These are phyloP conservation scores for Eospalax fontanierii DNA, from an alignment of 2,797 vertebrate genomes.

Conservation along the genomic window DNA sequence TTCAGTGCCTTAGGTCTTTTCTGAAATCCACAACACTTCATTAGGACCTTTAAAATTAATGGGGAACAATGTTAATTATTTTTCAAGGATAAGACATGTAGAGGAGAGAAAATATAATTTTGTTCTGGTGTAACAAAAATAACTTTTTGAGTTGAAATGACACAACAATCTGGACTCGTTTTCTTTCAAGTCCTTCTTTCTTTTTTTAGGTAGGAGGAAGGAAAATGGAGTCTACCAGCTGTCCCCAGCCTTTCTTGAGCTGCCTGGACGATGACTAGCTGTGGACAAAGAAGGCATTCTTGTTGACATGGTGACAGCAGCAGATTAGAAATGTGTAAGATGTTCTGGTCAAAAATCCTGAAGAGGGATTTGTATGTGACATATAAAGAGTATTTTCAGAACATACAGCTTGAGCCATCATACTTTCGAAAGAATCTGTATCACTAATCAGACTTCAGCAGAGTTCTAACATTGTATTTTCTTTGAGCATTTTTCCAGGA, in stretches of 20 bases:
- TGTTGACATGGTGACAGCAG: neutral
- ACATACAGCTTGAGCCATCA: conserved; percentile 27
- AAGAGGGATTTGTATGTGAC: conserved; percentile 39
- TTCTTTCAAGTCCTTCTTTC: conserved; percentile 50
- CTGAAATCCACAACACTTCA: conserved; percentile 59
- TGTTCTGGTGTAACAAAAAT: neutral
- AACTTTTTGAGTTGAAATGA: conserved; percentile 38
- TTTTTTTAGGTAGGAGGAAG: conserved; percentile 8
- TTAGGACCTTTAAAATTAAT: conserved; percentile 64
- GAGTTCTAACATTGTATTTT: neutral
- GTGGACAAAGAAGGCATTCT: conserved; percentile 49
- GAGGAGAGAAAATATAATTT: conserved; percentile 59
- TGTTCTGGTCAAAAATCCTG: neutral
- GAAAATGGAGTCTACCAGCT: neutral
- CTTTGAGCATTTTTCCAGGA: neutral
- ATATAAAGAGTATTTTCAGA: conserved; percentile 47
- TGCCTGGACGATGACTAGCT: neutral
- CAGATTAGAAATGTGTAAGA: conserved; percentile 57
- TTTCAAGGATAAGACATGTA: conserved; percentile 58
- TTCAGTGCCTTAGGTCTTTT: neutral
- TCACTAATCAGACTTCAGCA: neutral
- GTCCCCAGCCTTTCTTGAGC: neutral
- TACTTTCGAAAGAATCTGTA: conserved; percentile 9
- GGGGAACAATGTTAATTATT: conserved; percentile 56
- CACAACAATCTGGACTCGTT: conserved; percentile 30